Evolutionary conservation across 2,888 invertebrate species (phyloP).

Genomic region (Mactromeris polynyma): DNA sequence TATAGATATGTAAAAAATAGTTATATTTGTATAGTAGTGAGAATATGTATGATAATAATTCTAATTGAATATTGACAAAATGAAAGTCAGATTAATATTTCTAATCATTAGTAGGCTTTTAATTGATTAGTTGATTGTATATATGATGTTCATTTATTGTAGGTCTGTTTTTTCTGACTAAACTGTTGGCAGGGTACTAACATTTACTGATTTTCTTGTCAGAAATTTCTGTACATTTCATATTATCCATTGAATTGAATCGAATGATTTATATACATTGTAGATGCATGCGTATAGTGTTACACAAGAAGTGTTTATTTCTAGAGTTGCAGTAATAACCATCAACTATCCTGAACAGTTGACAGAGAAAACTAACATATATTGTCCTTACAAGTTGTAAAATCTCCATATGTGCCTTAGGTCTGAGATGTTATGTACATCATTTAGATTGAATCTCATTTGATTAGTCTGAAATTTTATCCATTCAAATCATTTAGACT

Average conservation of each 20-base stretch:
- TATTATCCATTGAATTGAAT: neutral
- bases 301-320: conserved; percentile 8
- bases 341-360: neutral
- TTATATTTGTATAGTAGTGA: conserved; percentile 6
- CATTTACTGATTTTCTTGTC: conserved; percentile 12
- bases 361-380: neutral
- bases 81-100: neutral
- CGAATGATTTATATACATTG: neutral
- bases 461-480: neutral
- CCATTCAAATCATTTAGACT: neutral
- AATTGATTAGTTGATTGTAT: neutral
- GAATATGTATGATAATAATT: neutral
- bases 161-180: conserved; percentile 15
- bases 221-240: neutral
- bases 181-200: conserved; percentile 42
- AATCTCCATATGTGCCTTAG: neutral
- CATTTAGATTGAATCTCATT: neutral
- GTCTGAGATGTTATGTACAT: neutral
- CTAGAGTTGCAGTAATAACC: neutral
- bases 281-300: conserved; percentile 16
- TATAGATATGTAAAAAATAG: neutral
- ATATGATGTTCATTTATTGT: neutral
- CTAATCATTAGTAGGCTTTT: neutral
- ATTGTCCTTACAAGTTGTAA: neutral
- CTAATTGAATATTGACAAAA: neutral